Evolutionary conservation across 2,797 vertebrate species (phyloP).

Genomic region (Rallus crepitans): DNA sequence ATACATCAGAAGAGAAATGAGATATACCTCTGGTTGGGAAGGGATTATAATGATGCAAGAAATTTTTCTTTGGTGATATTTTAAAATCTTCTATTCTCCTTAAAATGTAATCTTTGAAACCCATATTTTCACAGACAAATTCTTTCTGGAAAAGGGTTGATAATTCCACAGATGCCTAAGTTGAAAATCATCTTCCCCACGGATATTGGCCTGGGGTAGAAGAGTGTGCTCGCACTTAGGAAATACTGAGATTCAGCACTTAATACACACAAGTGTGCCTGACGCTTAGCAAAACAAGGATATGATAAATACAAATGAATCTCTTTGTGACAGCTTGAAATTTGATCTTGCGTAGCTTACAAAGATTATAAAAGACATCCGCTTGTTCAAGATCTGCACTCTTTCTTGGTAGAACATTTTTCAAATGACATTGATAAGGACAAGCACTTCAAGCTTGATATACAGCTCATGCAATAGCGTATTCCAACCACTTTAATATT

Average conservation of each 20-base stretch:
- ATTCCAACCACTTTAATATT: background rate
- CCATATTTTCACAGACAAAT: background rate
- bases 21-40: background rate
- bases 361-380: background rate
- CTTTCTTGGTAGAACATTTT: background rate
- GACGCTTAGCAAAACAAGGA: background rate
- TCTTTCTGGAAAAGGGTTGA: background rate
- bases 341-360: background rate
- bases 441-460: background rate
- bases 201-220: background rate
- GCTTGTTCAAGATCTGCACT: background rate
- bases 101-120: constrained; percentile 3
- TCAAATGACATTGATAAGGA: background rate
- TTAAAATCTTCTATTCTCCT: background rate
- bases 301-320: background rate
- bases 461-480: rapidly evolving
- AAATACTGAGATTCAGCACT: background rate
- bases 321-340: background rate
- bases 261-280: background rate
- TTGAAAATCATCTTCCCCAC: background rate
- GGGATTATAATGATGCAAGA: background rate
- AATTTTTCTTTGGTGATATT: background rate
- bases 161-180: background rate
- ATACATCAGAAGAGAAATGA: background rate
- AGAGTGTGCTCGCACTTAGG: background rate